Base-by-base conservation (phyloP, 2,113 vertebrate genomes). In the Neoarius graeffei region DNA sequence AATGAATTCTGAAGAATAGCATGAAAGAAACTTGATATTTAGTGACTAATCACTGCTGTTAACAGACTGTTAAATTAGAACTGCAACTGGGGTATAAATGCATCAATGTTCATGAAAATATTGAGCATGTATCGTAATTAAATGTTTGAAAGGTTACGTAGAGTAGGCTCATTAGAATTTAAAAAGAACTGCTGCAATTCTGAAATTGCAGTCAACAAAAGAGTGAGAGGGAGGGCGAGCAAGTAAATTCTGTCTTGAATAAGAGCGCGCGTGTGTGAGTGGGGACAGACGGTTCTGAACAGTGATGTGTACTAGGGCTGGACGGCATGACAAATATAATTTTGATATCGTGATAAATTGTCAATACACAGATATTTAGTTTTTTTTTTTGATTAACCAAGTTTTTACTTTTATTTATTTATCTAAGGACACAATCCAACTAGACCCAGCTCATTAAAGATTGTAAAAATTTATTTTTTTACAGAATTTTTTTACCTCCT, bases 121-220 rank as follows among this genome's bases (percentile, higher is more conserved):
- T n/a, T 77, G 74, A 77, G 20, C 23, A n/a, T 54, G 74, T 52
- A 54, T 77, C 23, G 7, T n/a, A 77, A 77, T 77, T 52, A 77
- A 77, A 52, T n/a, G 48, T 77, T 25, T 54, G 48, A 77, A 77
- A 14, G 48, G 74, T 77, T 52, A 77, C 11, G 54, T 10, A 52
- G 8, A 25, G 74, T 77, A 77, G 48, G 74, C 74, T 77, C 48
- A 77, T 77, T 77, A 77, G 13, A 77, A 77, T 77, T 54, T 52
- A 77, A 77, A 52, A 77, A 77, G 74, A 23, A 52, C 74, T 77
- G 48, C 48, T 77, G 48, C 74, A 77, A 54, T 77, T 52, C 74
- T 14, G 48, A 54, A 77, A 77, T 54, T 77, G 74, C 50, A 76
- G 73, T 54, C 74, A 15, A 77, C 48, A 77, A 77, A 42, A 77